phyloP scores from a whole-genome alignment of 1,140 invertebrate genomes.

The Heliconius hewitsoni region DNA sequence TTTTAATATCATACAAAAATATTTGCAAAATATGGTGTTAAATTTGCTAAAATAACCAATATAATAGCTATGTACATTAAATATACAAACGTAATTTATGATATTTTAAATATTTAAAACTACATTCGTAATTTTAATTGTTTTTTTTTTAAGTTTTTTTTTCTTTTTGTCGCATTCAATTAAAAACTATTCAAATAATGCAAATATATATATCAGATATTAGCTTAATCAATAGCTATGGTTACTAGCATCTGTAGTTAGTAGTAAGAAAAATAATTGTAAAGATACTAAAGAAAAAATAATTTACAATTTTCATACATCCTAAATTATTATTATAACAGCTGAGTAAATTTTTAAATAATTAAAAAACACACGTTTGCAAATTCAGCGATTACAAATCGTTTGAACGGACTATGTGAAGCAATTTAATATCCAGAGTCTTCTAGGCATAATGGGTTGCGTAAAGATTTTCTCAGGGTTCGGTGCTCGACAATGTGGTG shows the following conservation, averaged over 20 bases:
- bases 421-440: constrained; percentile 59
- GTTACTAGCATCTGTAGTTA: too few species aligned
- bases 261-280: too few species aligned
- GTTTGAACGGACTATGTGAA: constrained; percentile 30
- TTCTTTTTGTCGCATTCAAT: not conserved
- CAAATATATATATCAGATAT: not conserved
- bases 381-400: constrained; percentile 35
- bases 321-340: not conserved
- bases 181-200: not conserved
- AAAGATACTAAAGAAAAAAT: not conserved
- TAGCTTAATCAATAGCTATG: too few species aligned
- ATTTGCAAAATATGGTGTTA: too few species aligned
- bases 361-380: not conserved
- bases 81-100: not conserved
- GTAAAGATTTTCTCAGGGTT: constrained; percentile 69
- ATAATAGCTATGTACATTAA: not conserved
- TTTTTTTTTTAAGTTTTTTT: not conserved
- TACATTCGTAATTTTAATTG: not conserved
- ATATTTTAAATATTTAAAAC: not conserved
- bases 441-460: constrained; percentile 73
- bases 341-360: not conserved
- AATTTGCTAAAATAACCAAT: not conserved
- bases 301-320: not conserved
- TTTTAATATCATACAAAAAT: not conserved
- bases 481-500: constrained; percentile 66